Evolutionary conservation across 2,797 vertebrate species (phyloP).

Genomic region (Lindbergichthys nudifrons): DNA sequence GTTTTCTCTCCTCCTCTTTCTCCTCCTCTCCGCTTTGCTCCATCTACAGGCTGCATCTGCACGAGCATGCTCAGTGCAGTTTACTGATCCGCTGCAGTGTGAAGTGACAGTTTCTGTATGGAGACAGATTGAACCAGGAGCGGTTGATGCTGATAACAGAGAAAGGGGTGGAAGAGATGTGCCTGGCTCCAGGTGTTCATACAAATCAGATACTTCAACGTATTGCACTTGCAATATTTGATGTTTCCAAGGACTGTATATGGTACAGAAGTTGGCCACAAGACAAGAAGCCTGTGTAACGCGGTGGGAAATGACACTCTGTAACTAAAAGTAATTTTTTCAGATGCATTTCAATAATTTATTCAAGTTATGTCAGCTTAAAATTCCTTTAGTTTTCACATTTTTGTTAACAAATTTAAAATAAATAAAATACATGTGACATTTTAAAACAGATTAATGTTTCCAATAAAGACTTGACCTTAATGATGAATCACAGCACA

Average conservation of each 20-base stretch:
- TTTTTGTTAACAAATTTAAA: conserved; percentile 11
- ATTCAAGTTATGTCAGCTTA: conserved; percentile 10
- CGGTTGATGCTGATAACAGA: conserved; percentile 23
- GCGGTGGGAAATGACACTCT: not conserved
- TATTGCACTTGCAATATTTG: not conserved
- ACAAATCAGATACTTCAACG: not conserved
- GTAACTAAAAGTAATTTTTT: not conserved
- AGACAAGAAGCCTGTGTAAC: not conserved
- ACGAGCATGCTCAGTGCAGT: conserved; percentile 77
- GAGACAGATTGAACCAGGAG: conserved; percentile 43
- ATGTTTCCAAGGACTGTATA: not conserved
- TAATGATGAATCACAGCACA: not conserved
- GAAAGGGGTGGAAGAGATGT: conserved; percentile 1
- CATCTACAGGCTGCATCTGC: conserved; percentile 74
- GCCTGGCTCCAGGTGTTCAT: conserved; percentile 9
- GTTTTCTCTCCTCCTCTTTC: conserved; percentile 50
- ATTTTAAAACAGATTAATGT: conserved; percentile 5
- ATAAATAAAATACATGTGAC: not conserved
- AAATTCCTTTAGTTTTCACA: not conserved
- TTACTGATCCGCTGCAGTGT: conserved; percentile 73
- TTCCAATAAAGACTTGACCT: not conserved
- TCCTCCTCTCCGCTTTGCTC: conserved; percentile 66
- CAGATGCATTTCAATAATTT: conserved; percentile 5
- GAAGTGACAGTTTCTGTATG: conserved; percentile 39
- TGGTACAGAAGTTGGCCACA: not conserved